Evolutionary conservation across 2,797 vertebrate genomes (phyloP), one percentile per base, ranked within the genome.

Genomic region (Anabas testudineus): DNA sequence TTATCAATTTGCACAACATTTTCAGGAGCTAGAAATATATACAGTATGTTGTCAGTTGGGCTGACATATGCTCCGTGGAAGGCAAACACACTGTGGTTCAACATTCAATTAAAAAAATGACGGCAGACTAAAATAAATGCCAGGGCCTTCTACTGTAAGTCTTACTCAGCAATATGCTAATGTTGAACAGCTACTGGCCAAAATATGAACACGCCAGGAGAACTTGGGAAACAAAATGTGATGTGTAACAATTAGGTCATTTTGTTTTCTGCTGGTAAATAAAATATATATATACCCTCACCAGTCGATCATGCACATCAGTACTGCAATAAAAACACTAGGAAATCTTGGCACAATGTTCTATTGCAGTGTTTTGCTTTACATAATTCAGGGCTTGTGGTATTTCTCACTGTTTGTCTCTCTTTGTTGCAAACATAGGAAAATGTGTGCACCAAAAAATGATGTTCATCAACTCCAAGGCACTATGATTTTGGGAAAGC

Each of bases 251-350:
- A 74, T 59, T 57, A 26, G 56, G 53, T 71, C 52, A 69, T 16
- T 69, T 77, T 77, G 12, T 82, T 70, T 68, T 80, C 41, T 61
- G n/a, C 43, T 82, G 58, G 67, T 76, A 64, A 46, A n/a, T n/a
- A 7, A 45, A 53, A 41, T 26, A 13, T 6, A 18, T n/a, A n/a
- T n/a, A n/a, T n/a, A n/a, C n/a, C n/a, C 56, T 47, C 55, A 26
- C n/a, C 24, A 60, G 45, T 74, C 43, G n/a, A n/a, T 24, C 45
- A 28, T 1, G 16, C 51, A 24, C 51, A 76, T 47, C 26, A 77
- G 70, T 34, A 48, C 37, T 56, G 24, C 58, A 54, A 45, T 47
- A 24, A 67, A 54, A 59, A 66, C 45, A 48, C 34, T 14, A 39
- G 4, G 28, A 42, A 6, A 43, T 54, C 13, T 58, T 74, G 54